These are phyloP conservation scores for Nowickia ferox DNA, from an alignment of 2,888 invertebrate genomes.

Conservation along the genomic window DNA sequence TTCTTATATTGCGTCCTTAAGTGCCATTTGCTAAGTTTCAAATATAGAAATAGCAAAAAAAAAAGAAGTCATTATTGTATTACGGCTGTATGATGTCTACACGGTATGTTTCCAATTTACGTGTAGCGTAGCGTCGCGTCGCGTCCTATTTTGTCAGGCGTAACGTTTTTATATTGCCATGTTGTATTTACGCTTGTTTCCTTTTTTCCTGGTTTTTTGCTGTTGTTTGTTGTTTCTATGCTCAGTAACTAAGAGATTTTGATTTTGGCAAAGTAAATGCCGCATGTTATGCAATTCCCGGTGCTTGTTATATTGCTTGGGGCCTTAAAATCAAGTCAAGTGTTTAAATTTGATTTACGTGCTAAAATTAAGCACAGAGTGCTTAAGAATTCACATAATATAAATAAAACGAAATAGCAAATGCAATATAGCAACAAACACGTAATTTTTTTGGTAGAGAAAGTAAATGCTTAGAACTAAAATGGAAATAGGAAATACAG, in stretches of 20 bases:
- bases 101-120: constrained; percentile 45
- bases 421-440: constrained; percentile 21
- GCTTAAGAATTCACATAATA: constrained; percentile 26
- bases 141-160: constrained; percentile 41
- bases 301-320: constrained; percentile 67
- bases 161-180: constrained; percentile 44
- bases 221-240: neutral
- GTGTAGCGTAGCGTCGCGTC: constrained; percentile 10
- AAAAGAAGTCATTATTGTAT: constrained; percentile 47
- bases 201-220: neutral
- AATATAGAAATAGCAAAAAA: constrained; percentile 11
- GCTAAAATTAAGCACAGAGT: constrained; percentile 67
- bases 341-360: constrained; percentile 81
- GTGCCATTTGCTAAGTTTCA: constrained; percentile 46
- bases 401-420: constrained; percentile 4
- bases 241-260: constrained; percentile 53
- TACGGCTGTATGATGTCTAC: constrained; percentile 38
- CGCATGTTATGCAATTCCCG: constrained; percentile 69
- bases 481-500: constrained; percentile 47
- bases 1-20: constrained; percentile 44
- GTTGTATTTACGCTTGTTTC: constrained; percentile 42
- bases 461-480: constrained; percentile 33
- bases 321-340: constrained; percentile 78
- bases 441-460: constrained; percentile 8
- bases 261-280: constrained; percentile 71